phyloP scores from a whole-genome alignment of 2,113 vertebrate genomes.

The Carassius carassius region DNA sequence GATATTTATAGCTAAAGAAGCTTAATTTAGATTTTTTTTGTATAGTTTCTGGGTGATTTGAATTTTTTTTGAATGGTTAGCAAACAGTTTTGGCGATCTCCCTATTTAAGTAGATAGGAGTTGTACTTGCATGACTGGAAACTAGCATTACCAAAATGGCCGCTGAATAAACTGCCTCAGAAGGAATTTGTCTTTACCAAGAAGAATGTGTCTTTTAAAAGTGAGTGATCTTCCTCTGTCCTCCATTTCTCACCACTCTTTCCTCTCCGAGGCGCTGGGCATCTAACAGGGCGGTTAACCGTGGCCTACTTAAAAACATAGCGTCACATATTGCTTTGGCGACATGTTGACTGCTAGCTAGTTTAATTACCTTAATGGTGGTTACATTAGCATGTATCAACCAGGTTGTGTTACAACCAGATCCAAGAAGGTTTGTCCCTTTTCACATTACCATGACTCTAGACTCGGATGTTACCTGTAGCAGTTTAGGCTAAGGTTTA shows the following conservation, averaged over 20 bases:
- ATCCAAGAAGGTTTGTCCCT: not conserved
- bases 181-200: not conserved
- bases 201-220: not conserved
- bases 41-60: not conserved
- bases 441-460: constrained; percentile 59
- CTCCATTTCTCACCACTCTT: constrained; percentile 8
- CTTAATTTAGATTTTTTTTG: not conserved
- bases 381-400: constrained; percentile 52
- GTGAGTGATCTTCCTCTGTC: constrained; percentile 25
- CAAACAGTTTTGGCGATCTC: not conserved
- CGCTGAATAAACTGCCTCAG: not conserved
- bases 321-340: constrained; percentile 1
- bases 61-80: not conserved
- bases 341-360: not conserved
- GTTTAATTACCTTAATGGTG: constrained; percentile 24
- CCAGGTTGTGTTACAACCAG: constrained; percentile 58
- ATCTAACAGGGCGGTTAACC: not conserved
- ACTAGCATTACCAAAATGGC: constrained; percentile 24
- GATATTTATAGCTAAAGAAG: not conserved
- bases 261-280: not conserved
- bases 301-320: not conserved
- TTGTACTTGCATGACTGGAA: not conserved
- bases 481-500: constrained; percentile 69
- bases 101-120: not conserved
- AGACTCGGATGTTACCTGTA: constrained; percentile 66